Conservation (phyloP, 2,797 vertebrate genomes). For the Dendrocincla tyrannina region DNA sequence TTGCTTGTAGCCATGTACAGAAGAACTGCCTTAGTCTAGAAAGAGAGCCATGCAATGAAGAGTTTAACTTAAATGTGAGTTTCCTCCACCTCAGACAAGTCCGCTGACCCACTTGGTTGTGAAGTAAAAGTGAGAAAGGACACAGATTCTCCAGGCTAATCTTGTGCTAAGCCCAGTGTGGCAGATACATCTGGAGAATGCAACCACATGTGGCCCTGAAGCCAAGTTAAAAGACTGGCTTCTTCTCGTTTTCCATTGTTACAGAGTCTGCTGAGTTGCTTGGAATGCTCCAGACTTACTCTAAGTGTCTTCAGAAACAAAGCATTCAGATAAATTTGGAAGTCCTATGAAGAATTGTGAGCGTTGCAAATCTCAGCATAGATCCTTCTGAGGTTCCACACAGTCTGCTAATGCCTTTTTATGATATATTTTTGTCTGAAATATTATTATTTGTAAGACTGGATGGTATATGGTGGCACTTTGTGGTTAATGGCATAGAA, state of each 20-base stretch:
- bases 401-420: background rate
- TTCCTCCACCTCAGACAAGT: background rate
- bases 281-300: background rate
- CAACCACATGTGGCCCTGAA: background rate
- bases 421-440: background rate
- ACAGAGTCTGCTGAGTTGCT: background rate
- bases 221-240: background rate
- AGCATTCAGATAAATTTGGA: background rate
- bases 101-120: background rate
- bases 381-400: background rate
- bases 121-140: background rate
- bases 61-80: background rate
- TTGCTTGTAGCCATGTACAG: background rate
- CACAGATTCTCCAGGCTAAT: background rate
- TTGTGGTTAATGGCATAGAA: background rate
- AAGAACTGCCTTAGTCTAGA: background rate
- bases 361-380: background rate
- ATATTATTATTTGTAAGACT: background rate
- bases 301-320: background rate
- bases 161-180: background rate
- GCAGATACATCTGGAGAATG: background rate
- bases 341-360: background rate
- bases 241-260: background rate
- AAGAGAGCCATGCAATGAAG: background rate
- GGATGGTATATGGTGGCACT: fast-evolving